A percentile compares a stretch with the other conserved stretches of the same genome.
These are phyloP conservation scores for Centropus unirufus DNA, from an alignment of 2,113 vertebrate species.

Conservation along the genomic window DNA sequence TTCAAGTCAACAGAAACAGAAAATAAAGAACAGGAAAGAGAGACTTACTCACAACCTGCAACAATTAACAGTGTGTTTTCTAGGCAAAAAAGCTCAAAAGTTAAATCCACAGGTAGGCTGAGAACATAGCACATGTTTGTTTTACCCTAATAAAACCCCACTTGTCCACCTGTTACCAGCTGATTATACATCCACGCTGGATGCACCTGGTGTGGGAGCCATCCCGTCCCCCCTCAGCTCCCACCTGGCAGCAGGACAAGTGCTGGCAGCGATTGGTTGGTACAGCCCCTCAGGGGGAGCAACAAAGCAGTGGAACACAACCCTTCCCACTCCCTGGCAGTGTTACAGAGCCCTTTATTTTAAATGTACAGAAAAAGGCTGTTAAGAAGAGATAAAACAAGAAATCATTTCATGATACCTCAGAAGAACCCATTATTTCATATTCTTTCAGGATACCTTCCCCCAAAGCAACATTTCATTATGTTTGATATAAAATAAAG, in stretches of 20 bases:
- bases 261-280: neutral
- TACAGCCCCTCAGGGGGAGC: neutral
- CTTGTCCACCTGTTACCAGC: slow-evolving; percentile 9
- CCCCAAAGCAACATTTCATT: neutral
- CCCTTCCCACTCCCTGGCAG: neutral
- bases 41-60: neutral
- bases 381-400: neutral
- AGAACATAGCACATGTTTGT: slow-evolving; percentile 26
- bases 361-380: neutral
- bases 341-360: neutral
- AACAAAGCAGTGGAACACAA: slow-evolving; percentile 10
- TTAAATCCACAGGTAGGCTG: neutral
- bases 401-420: neutral
- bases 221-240: neutral
- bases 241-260: neutral
- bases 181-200: slow-evolving; percentile 15
- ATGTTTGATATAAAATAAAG: neutral
- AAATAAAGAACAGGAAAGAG: neutral
- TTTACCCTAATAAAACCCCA: neutral
- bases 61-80: neutral
- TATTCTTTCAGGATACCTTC: neutral
- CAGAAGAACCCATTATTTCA: neutral
- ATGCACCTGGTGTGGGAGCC: neutral
- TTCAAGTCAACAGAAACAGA: neutral
- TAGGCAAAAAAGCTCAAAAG: neutral